A percentile compares a stretch with the other conserved stretches of the same genome.
These are phyloP conservation scores for Caiman crocodilus DNA, from an alignment of 2,797 vertebrate species.

Conservation along the genomic window DNA sequence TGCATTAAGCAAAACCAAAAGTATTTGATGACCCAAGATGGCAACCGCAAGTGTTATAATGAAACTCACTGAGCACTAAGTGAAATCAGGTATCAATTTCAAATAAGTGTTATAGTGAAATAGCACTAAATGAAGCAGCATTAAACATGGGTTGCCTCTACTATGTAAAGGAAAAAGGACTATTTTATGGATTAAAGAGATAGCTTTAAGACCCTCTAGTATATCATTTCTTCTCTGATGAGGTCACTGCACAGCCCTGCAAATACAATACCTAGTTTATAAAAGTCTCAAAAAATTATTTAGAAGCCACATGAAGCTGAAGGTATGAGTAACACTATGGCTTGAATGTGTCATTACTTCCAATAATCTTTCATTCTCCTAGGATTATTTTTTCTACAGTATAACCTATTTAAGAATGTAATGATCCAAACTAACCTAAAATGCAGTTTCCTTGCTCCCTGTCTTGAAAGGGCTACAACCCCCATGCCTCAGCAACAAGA, in stretches of 20 bases:
- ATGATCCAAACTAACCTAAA: not conserved
- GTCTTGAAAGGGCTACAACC: not conserved
- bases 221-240: not conserved
- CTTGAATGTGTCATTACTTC: not conserved
- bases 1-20: too few species aligned
- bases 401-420: not conserved
- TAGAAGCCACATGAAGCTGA: not conserved
- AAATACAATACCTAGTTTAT: not conserved
- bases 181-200: not conserved
- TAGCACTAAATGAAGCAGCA: not conserved
- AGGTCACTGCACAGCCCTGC: not conserved
- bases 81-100: too few species aligned
- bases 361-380: not conserved
- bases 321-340: not conserved
- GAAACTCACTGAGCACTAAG: too few species aligned
- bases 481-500: fast-evolving
- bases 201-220: not conserved
- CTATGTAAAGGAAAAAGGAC: not conserved
- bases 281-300: not conserved
- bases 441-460: not conserved
- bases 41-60: too few species aligned
- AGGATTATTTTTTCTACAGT: not conserved
- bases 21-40: too few species aligned
- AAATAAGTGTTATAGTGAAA: too few species aligned
- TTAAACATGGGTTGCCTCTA: not conserved